phyloP scores from a whole-genome alignment of 2,797 vertebrate genomes.

The Brachyrhaphis roseni region DNA sequence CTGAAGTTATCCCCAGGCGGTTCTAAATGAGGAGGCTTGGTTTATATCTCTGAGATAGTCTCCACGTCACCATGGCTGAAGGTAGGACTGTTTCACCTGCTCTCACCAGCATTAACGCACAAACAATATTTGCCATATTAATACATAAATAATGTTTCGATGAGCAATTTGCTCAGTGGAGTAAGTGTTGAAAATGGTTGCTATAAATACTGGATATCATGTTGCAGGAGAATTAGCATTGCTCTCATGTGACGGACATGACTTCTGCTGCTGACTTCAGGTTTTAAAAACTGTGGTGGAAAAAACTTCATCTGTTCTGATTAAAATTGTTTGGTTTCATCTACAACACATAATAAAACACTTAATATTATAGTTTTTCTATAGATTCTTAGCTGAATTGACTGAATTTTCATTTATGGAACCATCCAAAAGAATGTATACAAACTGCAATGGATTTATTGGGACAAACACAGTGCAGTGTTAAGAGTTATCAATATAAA shows the following conservation, averaged over 20 bases:
- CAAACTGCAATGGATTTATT: not conserved
- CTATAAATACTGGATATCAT: conserved; percentile 86
- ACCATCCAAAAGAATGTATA: not conserved
- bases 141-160: conserved; percentile 29
- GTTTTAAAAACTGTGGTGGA: conserved; percentile 4
- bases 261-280: conserved; percentile 39
- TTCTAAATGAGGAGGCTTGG: conserved; percentile 58
- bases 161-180: conserved; percentile 17
- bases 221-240: conserved; percentile 58
- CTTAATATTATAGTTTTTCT: not conserved
- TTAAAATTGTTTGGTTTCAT: conserved; percentile 37
- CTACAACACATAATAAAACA: not conserved
- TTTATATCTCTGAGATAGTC: conserved; percentile 49
- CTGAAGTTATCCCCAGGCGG: conserved; percentile 32
- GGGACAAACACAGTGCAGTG: not conserved
- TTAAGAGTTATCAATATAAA: not conserved
- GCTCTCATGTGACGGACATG: conserved; percentile 56
- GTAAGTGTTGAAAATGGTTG: conserved; percentile 69
- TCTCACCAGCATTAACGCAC: not conserved
- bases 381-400: not conserved
- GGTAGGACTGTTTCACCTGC: conserved; percentile 79
- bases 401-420: not conserved
- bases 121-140: conserved; percentile 8
- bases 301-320: not conserved
- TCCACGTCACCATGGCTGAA: conserved; percentile 87